Conservation (phyloP, 2,888 invertebrate species). For the Eudasyphora cyanicolor region DNA sequence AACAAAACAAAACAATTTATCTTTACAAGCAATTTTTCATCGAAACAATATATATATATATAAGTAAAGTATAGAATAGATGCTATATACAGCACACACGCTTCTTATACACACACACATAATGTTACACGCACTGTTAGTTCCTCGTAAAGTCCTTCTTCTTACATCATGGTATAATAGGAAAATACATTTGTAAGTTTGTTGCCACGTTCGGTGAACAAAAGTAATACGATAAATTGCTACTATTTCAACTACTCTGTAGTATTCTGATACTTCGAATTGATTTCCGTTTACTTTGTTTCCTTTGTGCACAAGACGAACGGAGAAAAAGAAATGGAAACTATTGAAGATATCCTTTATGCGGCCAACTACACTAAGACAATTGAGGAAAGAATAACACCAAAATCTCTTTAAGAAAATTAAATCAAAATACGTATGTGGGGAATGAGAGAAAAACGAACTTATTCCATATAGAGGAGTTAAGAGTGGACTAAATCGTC, state of each 20-base stretch:
- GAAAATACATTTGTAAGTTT: neutral
- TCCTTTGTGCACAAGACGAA: too few species aligned
- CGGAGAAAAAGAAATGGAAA: neutral
- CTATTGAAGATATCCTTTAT: constrained; percentile 29
- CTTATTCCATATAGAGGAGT: too few species aligned
- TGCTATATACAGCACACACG: neutral
- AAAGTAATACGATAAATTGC: constrained; percentile 29
- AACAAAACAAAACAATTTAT: constrained; percentile 54
- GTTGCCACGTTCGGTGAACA: constrained; percentile 1
- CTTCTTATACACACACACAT: neutral
- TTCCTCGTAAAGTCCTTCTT: too few species aligned
- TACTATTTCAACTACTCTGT: neutral
- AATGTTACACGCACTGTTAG: neutral
- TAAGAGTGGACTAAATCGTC: too few species aligned
- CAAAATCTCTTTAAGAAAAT: constrained; percentile 26
- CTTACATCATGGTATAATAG: neutral
- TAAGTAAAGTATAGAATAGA: constrained; percentile 1
- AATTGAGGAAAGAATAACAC: constrained; percentile 22
- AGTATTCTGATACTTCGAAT: constrained; percentile 51
- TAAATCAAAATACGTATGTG: constrained; percentile 4
- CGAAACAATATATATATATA: constrained; percentile 37
- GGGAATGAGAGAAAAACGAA: neutral
- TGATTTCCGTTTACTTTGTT: constrained; percentile 42
- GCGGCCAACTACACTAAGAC: constrained; percentile 8
- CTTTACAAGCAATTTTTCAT: constrained; percentile 51